Evolutionary conservation across 2,113 vertebrate species (phyloP).

Genomic region (Heterotis niloticus): DNA sequence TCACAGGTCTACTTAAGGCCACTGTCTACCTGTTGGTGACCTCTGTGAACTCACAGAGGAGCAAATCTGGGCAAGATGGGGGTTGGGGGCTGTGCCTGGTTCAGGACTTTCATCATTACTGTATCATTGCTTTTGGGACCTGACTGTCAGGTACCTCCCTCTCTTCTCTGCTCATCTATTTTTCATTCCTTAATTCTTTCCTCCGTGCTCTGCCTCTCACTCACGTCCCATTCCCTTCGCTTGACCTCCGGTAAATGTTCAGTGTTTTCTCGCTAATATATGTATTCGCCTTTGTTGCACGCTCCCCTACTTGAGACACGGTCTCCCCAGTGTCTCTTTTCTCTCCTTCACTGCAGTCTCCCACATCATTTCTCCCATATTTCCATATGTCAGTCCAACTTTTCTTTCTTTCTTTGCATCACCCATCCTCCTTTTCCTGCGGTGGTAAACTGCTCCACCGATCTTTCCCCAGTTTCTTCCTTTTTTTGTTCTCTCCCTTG

Average conservation of each 20-base stretch:
- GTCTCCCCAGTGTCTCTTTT: neutral
- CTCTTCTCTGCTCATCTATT: neutral
- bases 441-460: no score
- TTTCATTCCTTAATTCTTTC: neutral
- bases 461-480: neutral
- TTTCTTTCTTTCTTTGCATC: no score
- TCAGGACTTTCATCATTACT: slow-evolving; percentile 23
- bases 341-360: neutral
- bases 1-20: no score
- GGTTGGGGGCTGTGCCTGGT: neutral
- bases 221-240: neutral
- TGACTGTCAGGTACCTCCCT: slow-evolving; percentile 25
- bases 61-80: neutral
- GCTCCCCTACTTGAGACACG: neutral
- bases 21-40: no score
- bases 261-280: neutral
- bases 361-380: no score
- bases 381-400: no score
- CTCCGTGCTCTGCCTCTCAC: neutral
- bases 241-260: neutral
- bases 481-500: neutral
- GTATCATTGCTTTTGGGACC: slow-evolving; percentile 15
- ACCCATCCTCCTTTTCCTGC: no score
- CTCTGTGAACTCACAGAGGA: no score
- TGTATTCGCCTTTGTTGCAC: neutral